Conservation (phyloP, 2,888 invertebrate genomes). For the Drosophila longiperda region DNA sequence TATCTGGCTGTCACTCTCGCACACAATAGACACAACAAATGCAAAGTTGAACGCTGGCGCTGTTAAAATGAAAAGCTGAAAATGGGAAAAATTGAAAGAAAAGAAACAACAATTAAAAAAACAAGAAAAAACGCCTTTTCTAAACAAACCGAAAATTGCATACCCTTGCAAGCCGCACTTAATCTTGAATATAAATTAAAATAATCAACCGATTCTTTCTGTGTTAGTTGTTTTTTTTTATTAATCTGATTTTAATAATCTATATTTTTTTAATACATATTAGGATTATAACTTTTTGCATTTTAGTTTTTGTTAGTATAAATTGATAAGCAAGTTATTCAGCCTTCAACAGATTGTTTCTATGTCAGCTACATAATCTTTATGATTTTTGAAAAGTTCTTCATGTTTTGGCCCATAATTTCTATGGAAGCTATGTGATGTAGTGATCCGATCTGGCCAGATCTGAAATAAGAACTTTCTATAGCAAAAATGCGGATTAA, state of each 20-base stretch:
- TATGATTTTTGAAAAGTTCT: background rate
- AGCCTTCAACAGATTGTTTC: background rate
- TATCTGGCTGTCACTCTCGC: background rate
- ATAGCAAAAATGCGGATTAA: background rate
- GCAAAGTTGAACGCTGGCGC: conserved; percentile 40
- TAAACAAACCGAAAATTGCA: background rate
- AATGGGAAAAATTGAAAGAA: conserved; percentile 41
- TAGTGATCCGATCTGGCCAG: background rate
- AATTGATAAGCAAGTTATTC: background rate
- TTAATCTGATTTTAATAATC: background rate
- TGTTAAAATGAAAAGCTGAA: conserved; percentile 32
- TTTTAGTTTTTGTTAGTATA: background rate
- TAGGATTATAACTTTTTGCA: background rate
- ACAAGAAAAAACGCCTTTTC: background rate
- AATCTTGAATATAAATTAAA: background rate
- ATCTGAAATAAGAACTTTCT: background rate
- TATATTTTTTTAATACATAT: background rate
- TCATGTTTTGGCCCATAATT: background rate
- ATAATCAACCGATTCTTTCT: background rate
- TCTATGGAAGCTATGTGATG: background rate
- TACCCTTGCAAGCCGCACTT: background rate
- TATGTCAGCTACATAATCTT: background rate
- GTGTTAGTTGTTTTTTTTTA: background rate
- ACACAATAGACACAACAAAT: conserved; percentile 18
- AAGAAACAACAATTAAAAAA: conserved; percentile 12